Percentiles rank a stretch among this genome's conserved stretches.
Evolutionary conservation across 2,888 invertebrate species (phyloP).

Genomic region (Odontomyia ornata): DNA sequence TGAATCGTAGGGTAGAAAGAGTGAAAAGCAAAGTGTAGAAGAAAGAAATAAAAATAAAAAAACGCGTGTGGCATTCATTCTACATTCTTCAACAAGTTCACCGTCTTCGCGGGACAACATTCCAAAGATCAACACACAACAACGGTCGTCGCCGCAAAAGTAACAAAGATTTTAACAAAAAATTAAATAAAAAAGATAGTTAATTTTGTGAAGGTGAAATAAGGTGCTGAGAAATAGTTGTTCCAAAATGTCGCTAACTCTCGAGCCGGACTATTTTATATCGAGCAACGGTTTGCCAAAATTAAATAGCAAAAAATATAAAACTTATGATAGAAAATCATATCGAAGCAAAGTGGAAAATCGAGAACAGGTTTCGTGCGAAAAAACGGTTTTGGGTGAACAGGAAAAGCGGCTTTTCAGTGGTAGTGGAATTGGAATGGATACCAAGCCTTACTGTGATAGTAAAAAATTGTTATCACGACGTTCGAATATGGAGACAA

Average conservation of each 20-base stretch:
- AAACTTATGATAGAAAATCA: constrained; percentile 34
- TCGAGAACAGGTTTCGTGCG: constrained; percentile 13
- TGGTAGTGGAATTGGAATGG: not conserved
- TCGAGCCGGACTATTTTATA: constrained; percentile 57
- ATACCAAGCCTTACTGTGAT: not conserved
- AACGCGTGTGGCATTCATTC: constrained; percentile 18
- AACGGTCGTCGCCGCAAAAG: not conserved
- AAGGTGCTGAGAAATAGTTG: not conserved
- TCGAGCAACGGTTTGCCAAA: constrained; percentile 59
- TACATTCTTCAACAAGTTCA: constrained; percentile 31
- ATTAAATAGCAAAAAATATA: constrained; percentile 49
- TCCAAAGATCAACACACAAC: constrained; percentile 18
- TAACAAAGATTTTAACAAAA: not conserved
- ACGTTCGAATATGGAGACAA: constrained; percentile 4
- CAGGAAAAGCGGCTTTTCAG: constrained; percentile 8
- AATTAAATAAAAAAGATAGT: too few relatives aligned
- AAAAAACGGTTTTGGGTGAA: not conserved
- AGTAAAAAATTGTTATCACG: constrained; percentile 27
- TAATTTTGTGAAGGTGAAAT: not conserved
- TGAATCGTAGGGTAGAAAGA: not conserved
- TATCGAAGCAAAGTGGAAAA: constrained; percentile 5
- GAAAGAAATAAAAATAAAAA: constrained; percentile 15
- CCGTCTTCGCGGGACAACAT: constrained; percentile 33
- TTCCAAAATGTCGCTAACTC: constrained; percentile 51
- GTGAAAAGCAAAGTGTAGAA: not conserved